These are phyloP conservation scores for Zapus hudsonius DNA, from an alignment of 2,113 vertebrate species.

Conservation along the genomic window DNA sequence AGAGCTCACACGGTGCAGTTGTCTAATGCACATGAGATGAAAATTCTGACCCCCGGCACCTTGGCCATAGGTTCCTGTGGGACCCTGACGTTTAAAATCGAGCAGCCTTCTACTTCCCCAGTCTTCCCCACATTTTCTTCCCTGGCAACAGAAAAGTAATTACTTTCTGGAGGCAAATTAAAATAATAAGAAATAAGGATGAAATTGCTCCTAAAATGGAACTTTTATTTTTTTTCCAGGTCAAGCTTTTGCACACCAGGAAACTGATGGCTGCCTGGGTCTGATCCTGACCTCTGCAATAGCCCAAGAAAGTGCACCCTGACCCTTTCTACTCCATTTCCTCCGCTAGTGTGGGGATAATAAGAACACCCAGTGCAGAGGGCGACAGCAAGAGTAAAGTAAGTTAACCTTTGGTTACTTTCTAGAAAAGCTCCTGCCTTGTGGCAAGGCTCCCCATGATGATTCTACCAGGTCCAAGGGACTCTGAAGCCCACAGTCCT, in stretches of 20 bases:
- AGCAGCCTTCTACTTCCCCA: background rate
- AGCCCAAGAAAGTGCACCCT: background rate
- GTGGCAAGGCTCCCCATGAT: accelerated
- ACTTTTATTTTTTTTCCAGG: background rate
- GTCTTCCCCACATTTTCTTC: background rate
- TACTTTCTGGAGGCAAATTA: background rate
- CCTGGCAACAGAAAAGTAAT: background rate
- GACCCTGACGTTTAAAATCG: background rate
- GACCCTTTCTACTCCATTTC: background rate
- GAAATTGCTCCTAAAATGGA: background rate
- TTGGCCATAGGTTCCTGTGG: accelerated
- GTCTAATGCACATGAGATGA: background rate
- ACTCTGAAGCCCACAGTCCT: background rate
- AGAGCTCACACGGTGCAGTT: background rate
- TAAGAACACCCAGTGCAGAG: background rate
- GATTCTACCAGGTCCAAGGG: background rate
- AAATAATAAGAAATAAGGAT: background rate
- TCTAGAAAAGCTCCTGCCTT: background rate
- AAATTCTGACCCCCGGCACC: background rate
- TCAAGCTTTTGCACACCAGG: background rate
- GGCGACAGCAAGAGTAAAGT: background rate
- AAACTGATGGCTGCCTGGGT: background rate
- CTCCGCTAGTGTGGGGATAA: background rate
- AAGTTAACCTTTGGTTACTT: background rate
- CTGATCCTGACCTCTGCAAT: background rate